A percentile compares a stretch with the other conserved stretches of the same genome.
Conservation (phyloP, 2,888 invertebrate genomes). For the Hecatera dysodea region DNA sequence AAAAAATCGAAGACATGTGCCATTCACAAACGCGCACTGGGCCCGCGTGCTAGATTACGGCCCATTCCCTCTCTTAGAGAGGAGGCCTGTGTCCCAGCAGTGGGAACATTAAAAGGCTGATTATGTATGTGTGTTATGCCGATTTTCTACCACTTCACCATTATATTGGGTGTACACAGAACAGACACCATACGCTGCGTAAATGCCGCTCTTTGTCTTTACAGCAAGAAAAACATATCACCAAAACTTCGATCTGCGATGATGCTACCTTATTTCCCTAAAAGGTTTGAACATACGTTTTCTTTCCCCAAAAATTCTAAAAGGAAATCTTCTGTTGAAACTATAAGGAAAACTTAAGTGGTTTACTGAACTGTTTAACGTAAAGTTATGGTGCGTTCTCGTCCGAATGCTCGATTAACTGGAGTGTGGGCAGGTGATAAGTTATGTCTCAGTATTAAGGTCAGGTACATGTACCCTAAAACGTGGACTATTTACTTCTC, state of each 20-base stretch:
- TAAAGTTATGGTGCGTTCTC: constrained; percentile 45
- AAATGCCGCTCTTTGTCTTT: neutral
- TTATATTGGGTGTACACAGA: too few relatives aligned
- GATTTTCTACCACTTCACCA: too few relatives aligned
- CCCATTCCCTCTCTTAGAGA: too few relatives aligned
- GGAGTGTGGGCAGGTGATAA: constrained; percentile 59
- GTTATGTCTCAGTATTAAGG: constrained; percentile 34
- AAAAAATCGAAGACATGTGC: too few relatives aligned
- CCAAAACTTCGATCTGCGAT: neutral
- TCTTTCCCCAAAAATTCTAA: constrained; percentile 18
- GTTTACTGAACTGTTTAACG: constrained; percentile 46
- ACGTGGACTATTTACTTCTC: constrained; percentile 44
- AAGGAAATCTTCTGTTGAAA: constrained; percentile 44
- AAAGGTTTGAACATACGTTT: constrained; percentile 27
- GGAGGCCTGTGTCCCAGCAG: too few relatives aligned
- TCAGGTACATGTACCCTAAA: constrained; percentile 40
- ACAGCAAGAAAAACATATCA: neutral
- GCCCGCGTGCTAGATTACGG: too few relatives aligned
- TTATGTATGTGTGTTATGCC: too few relatives aligned
- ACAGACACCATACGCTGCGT: too few relatives aligned
- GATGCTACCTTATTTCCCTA: constrained; percentile 23
- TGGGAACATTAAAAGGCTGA: too few relatives aligned
- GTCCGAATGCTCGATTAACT: constrained; percentile 39
- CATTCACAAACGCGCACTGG: too few relatives aligned
- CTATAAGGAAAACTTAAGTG: constrained; percentile 48